Evolutionary conservation across 2,113 vertebrate genomes (phyloP), one percentile per base, ranked within the genome.

Genomic region (Seriola quinqueradiata): DNA sequence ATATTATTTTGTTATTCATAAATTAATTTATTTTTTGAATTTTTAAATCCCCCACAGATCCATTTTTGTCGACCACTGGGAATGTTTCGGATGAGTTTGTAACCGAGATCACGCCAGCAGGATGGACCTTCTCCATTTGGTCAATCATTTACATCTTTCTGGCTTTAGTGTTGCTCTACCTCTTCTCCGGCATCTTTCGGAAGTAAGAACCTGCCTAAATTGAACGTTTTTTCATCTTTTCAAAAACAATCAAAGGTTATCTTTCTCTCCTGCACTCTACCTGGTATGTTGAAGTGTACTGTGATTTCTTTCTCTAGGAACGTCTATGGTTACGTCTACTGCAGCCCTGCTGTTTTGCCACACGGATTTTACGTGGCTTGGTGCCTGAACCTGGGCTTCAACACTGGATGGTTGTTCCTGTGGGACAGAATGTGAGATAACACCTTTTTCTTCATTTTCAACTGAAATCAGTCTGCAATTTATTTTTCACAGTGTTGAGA

Each of bases 61-160:
- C 92, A 3, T 95, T 95, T 80, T 28, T 86, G 76, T 42, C 21
- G 2, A 50, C 10, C 44, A 93, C 91, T 0, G 46, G 32, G 1
- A 91, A 92, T 8, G 57, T 94, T 83, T 95, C 94, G 8, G 70
- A 84, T 14, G 79, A 59, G 13, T 95, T 88, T 60, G 48, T 48
- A 23, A 94, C 93, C 4, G 42, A 94, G 69, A 89, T 95, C 78
- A 95, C 93, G 2, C 94, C 95, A 0, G 78, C 89, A 12, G 93
- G 92, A 28, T 95, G 94, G 94, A 95, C 94, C 7, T 95, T 95
- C 66, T 66, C 70, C 17, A 94, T 95, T 17, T 95, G 94, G 94
- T 84, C 86, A 0, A 83, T 95, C 34, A 95, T 95, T 69, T 95
- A 95, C 32, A 34, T 72, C 11, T 95, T 93, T 71, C 66, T 95